phyloP scores from a whole-genome alignment of 1,140 invertebrate species.

The Linepithema humile region DNA sequence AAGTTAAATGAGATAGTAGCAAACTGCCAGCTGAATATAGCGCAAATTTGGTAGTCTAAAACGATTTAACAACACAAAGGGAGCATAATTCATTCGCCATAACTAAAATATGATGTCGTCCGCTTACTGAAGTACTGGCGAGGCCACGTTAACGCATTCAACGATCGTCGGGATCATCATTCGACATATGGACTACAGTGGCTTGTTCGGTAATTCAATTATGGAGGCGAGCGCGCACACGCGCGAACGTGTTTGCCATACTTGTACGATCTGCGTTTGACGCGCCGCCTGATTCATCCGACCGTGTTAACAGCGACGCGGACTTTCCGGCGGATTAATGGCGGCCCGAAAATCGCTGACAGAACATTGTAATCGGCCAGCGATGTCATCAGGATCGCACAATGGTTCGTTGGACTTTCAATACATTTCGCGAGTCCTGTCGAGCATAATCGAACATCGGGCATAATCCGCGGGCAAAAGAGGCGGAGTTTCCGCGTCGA shows the following conservation, averaged over 20 bases:
- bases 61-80: constrained; percentile 46
- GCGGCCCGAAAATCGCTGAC: constrained; percentile 60
- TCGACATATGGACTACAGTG: constrained; percentile 71
- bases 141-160: constrained; percentile 46
- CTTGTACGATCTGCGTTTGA: constrained; percentile 73
- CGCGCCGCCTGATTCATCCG: constrained; percentile 66
- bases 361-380: constrained; percentile 65
- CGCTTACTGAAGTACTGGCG: neutral
- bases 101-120: constrained; percentile 58
- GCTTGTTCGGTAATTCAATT: constrained; percentile 71
- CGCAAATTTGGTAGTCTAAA: neutral
- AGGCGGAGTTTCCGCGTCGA: constrained; percentile 16
- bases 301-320: constrained; percentile 68
- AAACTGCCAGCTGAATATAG: neutral
- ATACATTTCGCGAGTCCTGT: constrained; percentile 39
- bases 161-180: constrained; percentile 64
- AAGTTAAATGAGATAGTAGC: too few species aligned
- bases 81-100: constrained; percentile 53
- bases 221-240: constrained; percentile 32
- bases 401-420: constrained; percentile 66
- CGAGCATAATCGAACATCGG: constrained; percentile 54
- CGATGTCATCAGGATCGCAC: constrained; percentile 54
- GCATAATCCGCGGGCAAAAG: constrained; percentile 36
- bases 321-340: constrained; percentile 66
- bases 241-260: constrained; percentile 64